Base-by-base conservation (phyloP, 1,140 invertebrate genomes). In the Leptinotarsa defecta region DNA sequence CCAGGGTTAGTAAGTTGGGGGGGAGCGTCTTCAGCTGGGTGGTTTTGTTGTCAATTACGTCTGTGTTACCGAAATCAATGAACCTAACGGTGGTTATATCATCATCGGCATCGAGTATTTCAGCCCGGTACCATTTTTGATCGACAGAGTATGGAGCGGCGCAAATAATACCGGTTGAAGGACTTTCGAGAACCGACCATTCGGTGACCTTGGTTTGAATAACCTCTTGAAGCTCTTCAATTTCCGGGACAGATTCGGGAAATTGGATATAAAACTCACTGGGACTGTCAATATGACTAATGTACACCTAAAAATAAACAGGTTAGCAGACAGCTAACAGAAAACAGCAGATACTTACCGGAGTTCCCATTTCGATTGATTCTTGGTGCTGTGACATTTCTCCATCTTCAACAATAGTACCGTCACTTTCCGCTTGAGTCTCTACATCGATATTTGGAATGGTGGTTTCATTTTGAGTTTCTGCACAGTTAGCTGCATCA, bases 61-160 rank as follows among this genome's bases (percentile, higher is more conserved):
- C 93, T 0, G 91, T 92, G 76, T 94, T 94, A 8, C 95, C 95
- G 82, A 92, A 95, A 82, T 97, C 95, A 4, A 96, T 90, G 81
- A 95, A 96, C 34, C 91, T 88, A 0, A 96, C 91, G 1, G 92
- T 92, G 15, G 90, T 92, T 24, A 92, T 90, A 68, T 91, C 91
- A 13, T 88, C 87, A 76, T 91, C 91, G 0, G 89, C 87, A 78
- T 94, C 92, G 2, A 94, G 87, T n/a, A 95, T 91, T 79, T 91
- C 89, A 1, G 94, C 94, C 78, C 95, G 87, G 81, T 95, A 96
- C 94, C 94, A 96, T 2, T 86, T 83, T 52, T 91, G 89, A 81
- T 95, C 93, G 1, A 91, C 89, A 0, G 89, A 90, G 81, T 92
- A 95, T 73, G 91, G 88, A 0, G 93, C 94, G 49, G 92, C 86